Base-by-base conservation (phyloP, 53 echinoderm and acorn worm genomes). In the Holothuria scabra region DNA sequence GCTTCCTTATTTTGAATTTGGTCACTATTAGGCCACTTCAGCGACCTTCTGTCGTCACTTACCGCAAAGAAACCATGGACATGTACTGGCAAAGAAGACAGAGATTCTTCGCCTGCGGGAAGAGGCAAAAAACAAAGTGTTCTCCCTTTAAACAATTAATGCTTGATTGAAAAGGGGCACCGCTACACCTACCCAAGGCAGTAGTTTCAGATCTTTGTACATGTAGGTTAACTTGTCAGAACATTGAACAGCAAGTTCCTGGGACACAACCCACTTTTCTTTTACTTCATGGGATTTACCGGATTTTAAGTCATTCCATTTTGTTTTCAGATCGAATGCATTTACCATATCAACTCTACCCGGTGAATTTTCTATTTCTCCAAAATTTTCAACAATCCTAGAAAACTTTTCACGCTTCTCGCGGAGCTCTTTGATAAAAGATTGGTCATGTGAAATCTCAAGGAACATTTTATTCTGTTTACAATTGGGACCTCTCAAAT, bases 51-150 rank as follows among this genome's bases (percentile, higher is more conserved):
- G 25, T 88, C 88, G 16, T 84, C 84, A 49, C 84, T 76, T 1
- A 88, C 67, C 22, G 76, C 88, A 46, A 88, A 88, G 66, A 65
- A 88, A 6, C 88, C 88, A 19, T 88, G 88, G 29, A 88, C 33
- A 49, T 88, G 88, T 52, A 88, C 84, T 12, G 88, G 88, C 16
- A 88, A 66, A 22, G 84, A 76, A 12, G 84, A 75, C 25, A 31
- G 32, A 26, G 75, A 74, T 38, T 88, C 84, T 25, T 88, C 84
- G 6, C 84, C 84, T 0, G 84, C 41, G 33, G 88, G 88, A 6
- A 88, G 79, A 55, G 88, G 88, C 21, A 88, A 56, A 55, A 88
- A 88, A 30, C 88, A 88, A 66, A 88, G 84, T 38, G 75, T 84
- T 41, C 88, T 75, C 14, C 88, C 88, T 30, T 35, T 34, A 31